Conservation (phyloP, 1,140 invertebrate species). For the Zaprionus capensis region DNA sequence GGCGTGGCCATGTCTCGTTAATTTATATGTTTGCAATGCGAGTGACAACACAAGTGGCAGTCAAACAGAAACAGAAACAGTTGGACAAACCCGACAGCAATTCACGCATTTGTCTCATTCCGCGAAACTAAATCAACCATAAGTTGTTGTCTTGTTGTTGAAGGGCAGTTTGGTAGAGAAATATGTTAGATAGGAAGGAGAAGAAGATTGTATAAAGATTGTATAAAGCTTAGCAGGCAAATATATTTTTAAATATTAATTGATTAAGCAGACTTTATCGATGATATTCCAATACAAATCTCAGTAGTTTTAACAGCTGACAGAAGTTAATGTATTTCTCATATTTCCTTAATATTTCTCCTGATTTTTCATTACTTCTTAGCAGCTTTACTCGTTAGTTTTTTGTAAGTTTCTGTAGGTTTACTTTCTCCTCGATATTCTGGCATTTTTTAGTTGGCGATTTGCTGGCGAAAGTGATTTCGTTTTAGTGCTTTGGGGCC, state of each 20-base stretch:
- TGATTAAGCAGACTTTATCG: too few species aligned
- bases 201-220: too few species aligned
- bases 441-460: not conserved
- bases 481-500: not conserved
- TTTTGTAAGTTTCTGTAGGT: not conserved
- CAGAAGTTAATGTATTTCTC: not conserved
- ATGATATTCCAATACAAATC: not conserved
- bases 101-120: not conserved
- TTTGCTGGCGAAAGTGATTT: constrained; percentile 37
- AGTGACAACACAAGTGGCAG: constrained; percentile 24
- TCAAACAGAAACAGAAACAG: not conserved
- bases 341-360: not conserved
- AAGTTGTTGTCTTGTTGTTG: not conserved
- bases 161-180: not conserved
- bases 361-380: too few species aligned
- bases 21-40: constrained; percentile 52
- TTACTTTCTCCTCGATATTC: not conserved
- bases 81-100: not conserved
- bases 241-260: too few species aligned
- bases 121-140: not conserved
- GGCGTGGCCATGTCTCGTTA: constrained; percentile 51
- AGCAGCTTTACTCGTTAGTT: not conserved
- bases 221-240: too few species aligned
- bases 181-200: too few species aligned
- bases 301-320: not conserved